A percentile compares a stretch with the other conserved stretches of the same genome.
Conservation (phyloP, 2,113 vertebrate species). For the Epinephelus moara region DNA sequence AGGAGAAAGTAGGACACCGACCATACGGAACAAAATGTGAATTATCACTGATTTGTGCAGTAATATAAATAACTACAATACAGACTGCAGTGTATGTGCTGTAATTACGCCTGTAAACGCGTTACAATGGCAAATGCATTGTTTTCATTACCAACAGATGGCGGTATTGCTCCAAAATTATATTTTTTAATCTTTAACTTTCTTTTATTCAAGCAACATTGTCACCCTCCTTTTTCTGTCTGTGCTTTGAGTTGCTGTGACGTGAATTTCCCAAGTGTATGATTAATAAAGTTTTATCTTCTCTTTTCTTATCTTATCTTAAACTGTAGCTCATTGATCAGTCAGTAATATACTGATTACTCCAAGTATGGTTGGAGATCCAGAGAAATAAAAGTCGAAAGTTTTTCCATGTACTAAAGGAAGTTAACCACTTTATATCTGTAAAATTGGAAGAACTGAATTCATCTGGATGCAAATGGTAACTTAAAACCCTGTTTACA, state of each 20-base stretch:
- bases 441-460: not conserved
- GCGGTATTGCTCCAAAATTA: constrained; percentile 20
- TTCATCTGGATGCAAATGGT: not conserved
- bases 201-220: no score
- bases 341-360: not conserved
- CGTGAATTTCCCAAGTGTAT: no score
- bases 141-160: constrained; percentile 47
- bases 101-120: not conserved
- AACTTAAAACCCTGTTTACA: not conserved
- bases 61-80: not conserved
- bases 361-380: not conserved
- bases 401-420: not conserved
- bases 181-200: no score
- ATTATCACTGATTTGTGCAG: not conserved
- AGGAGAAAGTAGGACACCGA: not conserved
- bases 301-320: no score
- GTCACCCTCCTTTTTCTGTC: no score
- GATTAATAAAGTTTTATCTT: no score
- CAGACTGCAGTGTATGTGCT: no score
- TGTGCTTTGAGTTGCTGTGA: no score
- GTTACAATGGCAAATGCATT: not conserved
- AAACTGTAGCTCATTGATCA: not conserved
- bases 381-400: not conserved
- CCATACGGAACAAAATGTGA: not conserved
- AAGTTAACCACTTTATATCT: not conserved